Evolutionary conservation across 2,797 vertebrate species (phyloP), one percentile per base, ranked within the genome.

Genomic region (Pogoniulus pusillus): DNA sequence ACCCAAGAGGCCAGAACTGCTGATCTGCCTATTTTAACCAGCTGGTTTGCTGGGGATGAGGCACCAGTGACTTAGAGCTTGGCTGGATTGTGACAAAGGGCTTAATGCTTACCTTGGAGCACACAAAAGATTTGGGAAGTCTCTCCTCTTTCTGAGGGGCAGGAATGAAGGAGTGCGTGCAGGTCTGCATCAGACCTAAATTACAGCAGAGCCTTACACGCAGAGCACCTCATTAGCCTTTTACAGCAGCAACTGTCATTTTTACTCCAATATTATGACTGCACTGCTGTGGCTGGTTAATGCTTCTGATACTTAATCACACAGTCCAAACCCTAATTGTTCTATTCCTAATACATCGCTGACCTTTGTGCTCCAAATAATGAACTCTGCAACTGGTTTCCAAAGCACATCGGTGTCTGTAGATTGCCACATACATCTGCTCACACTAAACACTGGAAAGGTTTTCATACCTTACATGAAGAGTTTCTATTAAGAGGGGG

Each of bases 161-260:
- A 85, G 82, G 57, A 85, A 93, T 64, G 66, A 91, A 89, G 82
- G 86, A 39, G 54, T 26, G 41, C 16, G 2, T 75, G 60, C 29
- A 87, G 54, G 53, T 73, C 76, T 90, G 65, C 29, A 85, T 58
- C 49, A 0, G 9, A 70, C 47, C 89, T 75, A 89, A 93, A 90
- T 83, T 89, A 83, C 57, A 73, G 60, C 87, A 85, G 63, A 90
- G 66, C 60, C 90, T 66, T 57, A 87, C 10, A 64, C 37, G 80
- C 77, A 91, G 3, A 27, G 32, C 91, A 92, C 82, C 90, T 94
- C 88, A 91, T 94, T 85, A 95, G 88, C 78, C 88, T 87, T 90
- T 96, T 85, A 96, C 88, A 93, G 81, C 90, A 95, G 54, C 34
- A 95, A 83, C 73, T 90, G 91, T 93, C 96, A 95, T 87, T 85